Base-by-base conservation (phyloP, 2,888 invertebrate genomes). In the Pycnomerus fuliginosus region DNA sequence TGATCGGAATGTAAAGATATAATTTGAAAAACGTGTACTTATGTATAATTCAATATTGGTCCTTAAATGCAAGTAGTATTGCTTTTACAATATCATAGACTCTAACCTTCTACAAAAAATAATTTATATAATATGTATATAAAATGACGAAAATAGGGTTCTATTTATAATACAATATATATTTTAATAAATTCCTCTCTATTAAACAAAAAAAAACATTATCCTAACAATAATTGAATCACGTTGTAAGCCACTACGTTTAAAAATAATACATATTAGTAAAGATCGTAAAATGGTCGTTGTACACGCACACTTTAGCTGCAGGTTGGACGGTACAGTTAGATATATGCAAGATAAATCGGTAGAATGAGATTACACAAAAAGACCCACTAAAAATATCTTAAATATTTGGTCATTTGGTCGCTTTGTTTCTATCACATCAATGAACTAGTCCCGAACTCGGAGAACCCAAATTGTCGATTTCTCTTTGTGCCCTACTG, bases 401-500 rank as follows among this genome's bases (percentile, higher is more conserved):
- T 47, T 47, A 38, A 34, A 47, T 47, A 47, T 42, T 43, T 45
- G 44, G 44, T 45, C 40, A 22, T 45, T 33, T 45, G 22, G 35
- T 38, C 36, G 4, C 25, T 42, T 33, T 44, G 17, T 33, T 33
- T 47, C 38, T 42, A 39, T 50, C 47, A 48, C 44, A 48, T 35
- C 44, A 67, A 53, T 67, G 66, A 23, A 67, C 66, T 51, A 67
- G 54, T 48, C 61, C 61, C 12, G 61, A 61, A 47, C 48, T 56
- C 10, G 54, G 75, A 50, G 75, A 71, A 30, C 75, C 76, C 44
- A 81, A 73, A 58, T 78, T 80, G 66, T 95, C 94, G 69, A 95
- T 95, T 71, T 94, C 93, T 56, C 95, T 82, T 74, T 97, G 95
- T 39, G 95, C 95, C 61, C 92, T 82, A 23, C 96, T 97, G 71